Percentiles rank a stretch among this genome's conserved stretches.
Evolutionary conservation across 2,888 invertebrate genomes (phyloP).

Genomic region (Temnothorax rugatulus): DNA sequence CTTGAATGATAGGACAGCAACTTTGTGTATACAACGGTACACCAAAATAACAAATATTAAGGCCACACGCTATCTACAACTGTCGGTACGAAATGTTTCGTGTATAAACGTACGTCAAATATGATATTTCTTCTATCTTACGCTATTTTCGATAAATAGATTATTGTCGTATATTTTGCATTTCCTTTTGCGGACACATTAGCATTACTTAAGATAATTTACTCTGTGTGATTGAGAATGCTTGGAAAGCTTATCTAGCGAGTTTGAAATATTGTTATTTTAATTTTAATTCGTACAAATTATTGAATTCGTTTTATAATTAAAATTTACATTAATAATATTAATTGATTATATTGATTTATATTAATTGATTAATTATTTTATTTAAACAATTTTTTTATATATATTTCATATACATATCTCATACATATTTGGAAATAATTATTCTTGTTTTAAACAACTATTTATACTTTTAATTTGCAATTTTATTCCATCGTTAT

Average conservation of each 20-base stretch:
- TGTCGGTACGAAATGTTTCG: not conserved
- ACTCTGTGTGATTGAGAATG: not conserved
- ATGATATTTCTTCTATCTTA: not conserved
- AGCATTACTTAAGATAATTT: not conserved
- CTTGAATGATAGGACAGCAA: not conserved
- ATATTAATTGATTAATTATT: not conserved
- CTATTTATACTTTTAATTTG: not conserved
- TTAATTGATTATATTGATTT: not conserved
- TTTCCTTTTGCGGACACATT: not conserved
- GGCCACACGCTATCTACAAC: not conserved
- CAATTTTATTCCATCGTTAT: not conserved
- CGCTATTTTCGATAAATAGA: not conserved
- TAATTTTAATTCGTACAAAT: not conserved
- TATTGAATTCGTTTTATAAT: not conserved
- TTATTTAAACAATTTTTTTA: not conserved
- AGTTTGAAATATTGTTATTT: not conserved
- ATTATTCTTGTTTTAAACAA: not conserved
- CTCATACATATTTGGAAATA: not conserved
- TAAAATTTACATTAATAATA: no score
- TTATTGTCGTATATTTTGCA: not conserved
- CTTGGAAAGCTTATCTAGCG: not conserved
- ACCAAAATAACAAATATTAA: slow-evolving; percentile 4
- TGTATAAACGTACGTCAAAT: not conserved
- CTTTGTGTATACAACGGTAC: not conserved
- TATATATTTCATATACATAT: not conserved